phyloP scores from a whole-genome alignment of 2,888 invertebrate genomes.

The Monochamus alternatus region DNA sequence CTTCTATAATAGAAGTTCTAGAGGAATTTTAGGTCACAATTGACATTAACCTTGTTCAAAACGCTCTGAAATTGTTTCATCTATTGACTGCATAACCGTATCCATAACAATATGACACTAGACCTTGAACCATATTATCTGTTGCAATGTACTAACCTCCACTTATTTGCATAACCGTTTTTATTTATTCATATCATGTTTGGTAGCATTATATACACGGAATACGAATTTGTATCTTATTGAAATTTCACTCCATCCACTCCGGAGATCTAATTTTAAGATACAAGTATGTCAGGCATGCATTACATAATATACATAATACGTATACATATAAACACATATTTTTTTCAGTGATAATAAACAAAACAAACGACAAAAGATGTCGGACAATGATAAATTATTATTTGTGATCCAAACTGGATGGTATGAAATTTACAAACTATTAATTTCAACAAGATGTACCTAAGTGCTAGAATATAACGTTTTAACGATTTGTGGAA shows the following conservation, averaged over 20 bases:
- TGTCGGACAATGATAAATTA: no score
- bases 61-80: not conserved
- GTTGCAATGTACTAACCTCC: slow-evolving; percentile 1
- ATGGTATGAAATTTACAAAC: no score
- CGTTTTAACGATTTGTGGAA: no score
- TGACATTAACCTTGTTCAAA: slow-evolving; percentile 3
- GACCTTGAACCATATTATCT: slow-evolving; percentile 14
- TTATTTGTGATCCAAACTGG: no score
- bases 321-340: no score
- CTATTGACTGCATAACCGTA: not conserved
- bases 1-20: not conserved
- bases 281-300: no score
- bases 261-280: no score
- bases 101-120: not conserved
- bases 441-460: no score
- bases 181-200: slow-evolving; percentile 5
- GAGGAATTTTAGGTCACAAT: not conserved
- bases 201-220: not conserved
- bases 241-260: not conserved
- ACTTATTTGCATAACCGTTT: slow-evolving; percentile 14
- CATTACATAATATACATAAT: not conserved
- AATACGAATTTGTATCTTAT: slow-evolving; percentile 9
- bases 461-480: no score
- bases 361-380: no score
- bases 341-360: no score